Conservation (phyloP, 2,888 invertebrate species). For the Vanessa cardui region DNA sequence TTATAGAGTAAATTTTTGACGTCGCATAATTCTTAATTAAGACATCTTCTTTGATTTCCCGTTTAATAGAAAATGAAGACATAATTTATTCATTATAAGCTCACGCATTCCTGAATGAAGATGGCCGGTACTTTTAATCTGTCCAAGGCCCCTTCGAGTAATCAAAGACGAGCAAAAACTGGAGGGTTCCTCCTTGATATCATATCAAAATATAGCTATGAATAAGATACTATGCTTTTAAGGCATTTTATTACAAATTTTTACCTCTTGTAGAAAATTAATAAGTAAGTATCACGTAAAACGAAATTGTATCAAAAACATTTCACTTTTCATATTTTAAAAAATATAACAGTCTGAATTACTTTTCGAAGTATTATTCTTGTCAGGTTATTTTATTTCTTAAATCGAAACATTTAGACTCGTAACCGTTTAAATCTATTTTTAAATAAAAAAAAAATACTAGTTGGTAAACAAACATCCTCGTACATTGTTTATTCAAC, state of each 20-base stretch:
- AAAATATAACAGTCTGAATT: no score
- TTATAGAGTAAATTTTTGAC: conserved; percentile 20
- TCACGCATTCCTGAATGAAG: conserved; percentile 59
- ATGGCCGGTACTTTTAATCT: conserved; percentile 66
- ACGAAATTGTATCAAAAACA: no score
- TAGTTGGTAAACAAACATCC: background rate
- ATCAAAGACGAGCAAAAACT: conserved; percentile 51
- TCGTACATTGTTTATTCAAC: conserved; percentile 12
- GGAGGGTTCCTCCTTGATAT: background rate
- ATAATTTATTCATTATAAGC: conserved; percentile 66
- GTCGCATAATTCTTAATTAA: conserved; percentile 27
- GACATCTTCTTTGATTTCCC: conserved; percentile 47
- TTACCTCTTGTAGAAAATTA: no score
- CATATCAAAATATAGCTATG: background rate
- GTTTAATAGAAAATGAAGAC: conserved; percentile 47
- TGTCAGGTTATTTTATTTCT: no score
- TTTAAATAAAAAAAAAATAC: no score
- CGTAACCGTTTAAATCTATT: no score
- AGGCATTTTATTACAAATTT: no score
- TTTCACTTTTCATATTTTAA: no score
- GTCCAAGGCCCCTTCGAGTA: conserved; percentile 54
- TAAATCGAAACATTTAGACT: no score
- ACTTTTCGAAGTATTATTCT: no score
- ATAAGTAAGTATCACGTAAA: no score
- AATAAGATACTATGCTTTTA: background rate